Percentiles rank a stretch among this genome's conserved stretches.
Evolutionary conservation across 2,113 vertebrate species (phyloP).

Genomic region (Tragelaphus buxtoni): DNA sequence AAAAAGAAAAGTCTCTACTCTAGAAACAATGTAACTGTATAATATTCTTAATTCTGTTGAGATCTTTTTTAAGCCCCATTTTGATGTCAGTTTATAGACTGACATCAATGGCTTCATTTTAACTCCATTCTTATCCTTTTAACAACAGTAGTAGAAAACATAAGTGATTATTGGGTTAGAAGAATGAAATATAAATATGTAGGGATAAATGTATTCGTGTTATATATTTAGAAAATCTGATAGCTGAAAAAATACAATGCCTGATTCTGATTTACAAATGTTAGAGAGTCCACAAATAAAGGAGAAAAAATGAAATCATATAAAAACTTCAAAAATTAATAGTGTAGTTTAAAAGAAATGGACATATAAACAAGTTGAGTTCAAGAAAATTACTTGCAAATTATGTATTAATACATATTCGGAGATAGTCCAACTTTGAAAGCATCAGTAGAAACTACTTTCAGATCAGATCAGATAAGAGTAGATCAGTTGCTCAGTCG

Average conservation of each 20-base stretch:
- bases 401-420: neutral
- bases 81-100: neutral
- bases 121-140: neutral
- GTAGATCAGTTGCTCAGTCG: no score
- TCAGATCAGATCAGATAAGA: no score
- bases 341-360: neutral
- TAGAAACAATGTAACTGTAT: slow-evolving; percentile 15
- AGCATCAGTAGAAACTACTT: neutral
- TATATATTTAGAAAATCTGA: neutral
- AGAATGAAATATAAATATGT: neutral
- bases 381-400: neutral
- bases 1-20: neutral
- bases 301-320: neutral
- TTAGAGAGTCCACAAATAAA: neutral
- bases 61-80: neutral
- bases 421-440: neutral
- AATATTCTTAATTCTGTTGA: neutral
- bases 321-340: neutral
- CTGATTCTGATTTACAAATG: neutral
- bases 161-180: neutral
- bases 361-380: neutral
- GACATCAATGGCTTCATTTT: neutral
- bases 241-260: neutral
- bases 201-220: neutral
- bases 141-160: neutral